These are phyloP conservation scores for Tholera decimalis DNA, from an alignment of 2,888 invertebrate genomes.

Conservation along the genomic window DNA sequence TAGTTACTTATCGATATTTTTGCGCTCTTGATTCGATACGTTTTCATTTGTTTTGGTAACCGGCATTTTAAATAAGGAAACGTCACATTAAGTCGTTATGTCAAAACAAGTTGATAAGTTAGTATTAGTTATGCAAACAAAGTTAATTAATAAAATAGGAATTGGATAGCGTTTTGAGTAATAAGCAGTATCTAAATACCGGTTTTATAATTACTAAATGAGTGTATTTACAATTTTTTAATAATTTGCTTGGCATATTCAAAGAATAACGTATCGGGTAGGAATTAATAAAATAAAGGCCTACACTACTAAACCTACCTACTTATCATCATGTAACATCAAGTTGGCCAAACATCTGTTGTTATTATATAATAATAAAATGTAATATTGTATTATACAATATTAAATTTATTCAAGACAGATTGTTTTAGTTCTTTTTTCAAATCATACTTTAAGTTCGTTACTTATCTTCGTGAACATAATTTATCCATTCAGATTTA, in stretches of 20 bases:
- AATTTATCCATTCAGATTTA: too few species aligned
- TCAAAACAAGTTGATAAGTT: not conserved
- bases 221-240: not conserved
- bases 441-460: too few species aligned
- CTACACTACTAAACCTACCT: not conserved
- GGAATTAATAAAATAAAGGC: not conserved
- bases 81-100: constrained; percentile 12
- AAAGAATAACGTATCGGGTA: not conserved
- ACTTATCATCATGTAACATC: not conserved
- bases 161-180: not conserved
- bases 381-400: too few species aligned
- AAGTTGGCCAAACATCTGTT: too few species aligned
- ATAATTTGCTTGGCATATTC: not conserved
- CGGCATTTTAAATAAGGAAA: constrained; percentile 18
- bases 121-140: not conserved
- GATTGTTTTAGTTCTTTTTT: too few species aligned
- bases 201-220: not conserved
- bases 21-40: not conserved
- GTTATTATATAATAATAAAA: too few species aligned
- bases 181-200: not conserved
- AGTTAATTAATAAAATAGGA: not conserved
- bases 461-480: too few species aligned
- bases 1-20: not conserved
- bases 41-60: constrained; percentile 25
- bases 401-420: too few species aligned